A percentile compares a stretch with the other conserved stretches of the same genome.
Conservation (phyloP, 2,888 invertebrate genomes). For the Spatulosminthurus flaviceps region DNA sequence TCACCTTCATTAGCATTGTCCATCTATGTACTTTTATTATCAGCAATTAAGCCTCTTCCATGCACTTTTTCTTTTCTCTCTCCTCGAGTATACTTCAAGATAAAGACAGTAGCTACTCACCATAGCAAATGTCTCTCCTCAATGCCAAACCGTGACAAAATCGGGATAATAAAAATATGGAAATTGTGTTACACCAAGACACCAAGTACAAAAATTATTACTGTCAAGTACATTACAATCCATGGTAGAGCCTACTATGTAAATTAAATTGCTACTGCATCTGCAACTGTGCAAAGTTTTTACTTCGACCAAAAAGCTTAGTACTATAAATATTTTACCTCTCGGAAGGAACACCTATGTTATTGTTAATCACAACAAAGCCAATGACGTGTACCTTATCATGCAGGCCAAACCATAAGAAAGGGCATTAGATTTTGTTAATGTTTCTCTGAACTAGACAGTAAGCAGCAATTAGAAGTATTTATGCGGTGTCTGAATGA, state of each 20-base stretch:
- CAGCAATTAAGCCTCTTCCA: conserved; percentile 14
- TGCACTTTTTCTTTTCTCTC: conserved; percentile 7
- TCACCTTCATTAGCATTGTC: conserved; percentile 17
- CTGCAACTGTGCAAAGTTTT: neutral
- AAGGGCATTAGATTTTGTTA: conserved; percentile 9
- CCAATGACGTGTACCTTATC: neutral
- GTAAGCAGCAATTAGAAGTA: conserved; percentile 23
- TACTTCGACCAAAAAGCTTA: neutral
- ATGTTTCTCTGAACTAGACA: conserved; percentile 18
- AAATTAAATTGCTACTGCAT: no score
- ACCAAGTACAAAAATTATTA: no score
- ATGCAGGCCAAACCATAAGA: neutral
- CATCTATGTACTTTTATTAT: conserved; percentile 19
- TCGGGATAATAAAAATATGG: neutral
- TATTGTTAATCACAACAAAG: neutral
- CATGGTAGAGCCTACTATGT: no score
- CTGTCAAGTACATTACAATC: no score
- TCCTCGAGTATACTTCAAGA: neutral
- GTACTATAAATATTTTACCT: neutral
- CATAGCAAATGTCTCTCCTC: neutral
- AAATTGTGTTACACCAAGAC: no score
- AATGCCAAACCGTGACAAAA: conserved; percentile 1
- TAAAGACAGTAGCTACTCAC: conserved; percentile 5
- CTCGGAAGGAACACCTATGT: neutral
- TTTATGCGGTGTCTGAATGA: conserved; percentile 18